Conservation (phyloP, 2,888 invertebrate genomes). For the Pterostichus madidus region DNA sequence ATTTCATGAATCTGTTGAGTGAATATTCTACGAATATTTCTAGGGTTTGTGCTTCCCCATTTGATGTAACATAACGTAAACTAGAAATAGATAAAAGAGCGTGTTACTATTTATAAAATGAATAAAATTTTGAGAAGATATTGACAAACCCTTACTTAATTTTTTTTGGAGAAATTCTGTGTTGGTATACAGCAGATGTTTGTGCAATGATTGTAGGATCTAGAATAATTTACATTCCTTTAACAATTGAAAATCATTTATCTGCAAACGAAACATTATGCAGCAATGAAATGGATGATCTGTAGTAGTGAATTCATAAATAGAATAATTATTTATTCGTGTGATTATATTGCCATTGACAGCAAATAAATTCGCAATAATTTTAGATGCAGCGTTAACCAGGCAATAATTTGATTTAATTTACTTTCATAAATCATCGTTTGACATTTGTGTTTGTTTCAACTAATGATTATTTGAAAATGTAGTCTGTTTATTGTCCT, state of each 20-base stretch:
- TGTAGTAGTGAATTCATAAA: slow-evolving; percentile 35
- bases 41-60: too few relatives aligned
- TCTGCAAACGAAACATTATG: slow-evolving; percentile 23
- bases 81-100: too few relatives aligned
- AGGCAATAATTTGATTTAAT: slow-evolving; percentile 59
- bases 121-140: too few relatives aligned
- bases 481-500: slow-evolving; percentile 44
- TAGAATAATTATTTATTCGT: slow-evolving; percentile 60
- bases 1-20: too few relatives aligned
- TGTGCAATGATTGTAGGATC: too few relatives aligned
- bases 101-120: too few relatives aligned
- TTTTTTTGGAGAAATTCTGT: too few relatives aligned
- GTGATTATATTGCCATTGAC: slow-evolving; percentile 59
- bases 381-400: slow-evolving; percentile 59
- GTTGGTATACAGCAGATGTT: too few relatives aligned
- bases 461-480: slow-evolving; percentile 61
- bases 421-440: slow-evolving; percentile 59
- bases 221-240: background rate
- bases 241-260: slow-evolving; percentile 34
- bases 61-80: too few relatives aligned
- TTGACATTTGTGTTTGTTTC: slow-evolving; percentile 45
- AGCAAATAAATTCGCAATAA: slow-evolving; percentile 63
- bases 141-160: too few relatives aligned
- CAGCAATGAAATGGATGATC: slow-evolving; percentile 13
- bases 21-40: too few relatives aligned